Evolutionary conservation across 2,113 vertebrate species (phyloP).

Genomic region (Monopterus albus): DNA sequence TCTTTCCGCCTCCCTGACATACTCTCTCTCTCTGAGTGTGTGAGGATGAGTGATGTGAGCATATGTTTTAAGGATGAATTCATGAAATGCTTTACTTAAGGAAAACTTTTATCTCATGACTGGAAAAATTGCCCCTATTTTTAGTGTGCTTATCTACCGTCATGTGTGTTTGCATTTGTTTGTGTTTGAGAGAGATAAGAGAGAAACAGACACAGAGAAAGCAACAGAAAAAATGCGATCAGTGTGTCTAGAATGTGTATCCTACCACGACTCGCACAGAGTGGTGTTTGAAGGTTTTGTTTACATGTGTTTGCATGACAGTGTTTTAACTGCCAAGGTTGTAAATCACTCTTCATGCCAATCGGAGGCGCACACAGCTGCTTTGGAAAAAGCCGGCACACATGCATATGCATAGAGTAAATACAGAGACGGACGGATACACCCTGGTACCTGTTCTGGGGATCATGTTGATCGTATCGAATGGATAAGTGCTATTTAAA

Average conservation of each 20-base stretch:
- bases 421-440: conserved; percentile 39
- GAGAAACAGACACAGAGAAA: not conserved
- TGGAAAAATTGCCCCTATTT: conserved; percentile 40
- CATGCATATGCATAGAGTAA: conserved; percentile 23
- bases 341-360: conserved; percentile 7
- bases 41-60: conserved; percentile 9
- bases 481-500: conserved; percentile 57
- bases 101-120: conserved; percentile 25
- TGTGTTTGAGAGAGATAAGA: conserved; percentile 26
- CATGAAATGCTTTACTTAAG: conserved; percentile 21
- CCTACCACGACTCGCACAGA: not conserved
- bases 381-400: conserved; percentile 25
- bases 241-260: not conserved
- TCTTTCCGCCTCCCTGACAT: conserved; percentile 14
- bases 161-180: conserved; percentile 52
- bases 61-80: conserved; percentile 37
- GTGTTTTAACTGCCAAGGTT: conserved; percentile 35
- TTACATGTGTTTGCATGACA: conserved; percentile 14
- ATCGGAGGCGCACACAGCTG: conserved; percentile 29
- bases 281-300: conserved; percentile 11
- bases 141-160: not conserved
- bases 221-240: not conserved
- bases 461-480: conserved; percentile 36
- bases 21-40: conserved; percentile 4
- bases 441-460: conserved; percentile 43